A percentile compares a stretch with the other conserved stretches of the same genome.
Conservation (phyloP, 2,113 vertebrate species). For the Ophiodon elongatus region DNA sequence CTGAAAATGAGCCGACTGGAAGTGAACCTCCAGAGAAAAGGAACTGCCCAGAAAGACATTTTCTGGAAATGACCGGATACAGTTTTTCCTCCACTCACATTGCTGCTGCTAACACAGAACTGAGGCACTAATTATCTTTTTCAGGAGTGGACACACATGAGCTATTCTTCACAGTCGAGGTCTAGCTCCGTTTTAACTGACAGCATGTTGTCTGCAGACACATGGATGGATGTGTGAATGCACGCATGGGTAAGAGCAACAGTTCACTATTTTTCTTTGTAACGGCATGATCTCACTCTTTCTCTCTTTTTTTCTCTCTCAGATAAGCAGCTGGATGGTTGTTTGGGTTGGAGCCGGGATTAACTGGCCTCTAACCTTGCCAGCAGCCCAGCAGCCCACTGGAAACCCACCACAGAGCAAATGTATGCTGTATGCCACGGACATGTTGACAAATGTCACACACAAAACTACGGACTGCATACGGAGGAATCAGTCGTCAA, state of each 20-base stretch:
- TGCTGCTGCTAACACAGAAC: neutral
- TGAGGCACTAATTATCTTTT: conserved; percentile 8
- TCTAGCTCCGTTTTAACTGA: neutral
- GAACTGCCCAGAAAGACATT: neutral
- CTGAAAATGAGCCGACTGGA: conserved; percentile 13
- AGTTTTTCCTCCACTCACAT: conserved; percentile 11
- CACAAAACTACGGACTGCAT: neutral
- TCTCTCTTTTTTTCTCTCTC: conserved; percentile 6
- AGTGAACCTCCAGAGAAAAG: neutral
- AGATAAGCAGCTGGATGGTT: conserved; percentile 44
- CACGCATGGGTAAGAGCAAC: neutral
- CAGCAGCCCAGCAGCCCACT: conserved; percentile 6
- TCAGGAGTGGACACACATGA: neutral
- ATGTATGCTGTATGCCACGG: neutral
- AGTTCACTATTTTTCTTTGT: neutral
- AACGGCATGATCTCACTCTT: conserved; percentile 33
- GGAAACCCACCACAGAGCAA: conserved; percentile 18
- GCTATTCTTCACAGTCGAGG: too few species aligned
- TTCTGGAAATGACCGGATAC: neutral
- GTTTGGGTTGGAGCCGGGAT: conserved; percentile 31
- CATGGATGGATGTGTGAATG: neutral
- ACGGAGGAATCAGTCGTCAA: neutral
- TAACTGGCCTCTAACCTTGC: conserved; percentile 13
- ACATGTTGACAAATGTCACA: conserved; percentile 7
- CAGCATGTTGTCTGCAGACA: neutral